These are phyloP conservation scores for Himantopus leucocephalus DNA, from an alignment of 2,113 vertebrate species.

Conservation along the genomic window DNA sequence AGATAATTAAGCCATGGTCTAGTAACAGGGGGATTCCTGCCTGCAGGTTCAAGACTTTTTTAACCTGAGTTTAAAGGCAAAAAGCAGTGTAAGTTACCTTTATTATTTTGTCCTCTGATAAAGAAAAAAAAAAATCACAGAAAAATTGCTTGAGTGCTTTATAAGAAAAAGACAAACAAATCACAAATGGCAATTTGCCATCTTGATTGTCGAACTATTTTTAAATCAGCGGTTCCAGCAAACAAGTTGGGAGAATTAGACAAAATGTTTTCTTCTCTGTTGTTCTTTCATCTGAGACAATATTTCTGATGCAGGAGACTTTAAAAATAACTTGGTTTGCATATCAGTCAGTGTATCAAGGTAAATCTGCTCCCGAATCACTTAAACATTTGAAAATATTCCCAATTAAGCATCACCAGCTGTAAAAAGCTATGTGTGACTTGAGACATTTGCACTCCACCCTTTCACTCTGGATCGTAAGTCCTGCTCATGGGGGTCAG, in stretches of 20 bases:
- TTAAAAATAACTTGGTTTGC: not conserved
- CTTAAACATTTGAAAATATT: not conserved
- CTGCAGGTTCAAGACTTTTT: not conserved
- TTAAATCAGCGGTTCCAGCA: accelerated
- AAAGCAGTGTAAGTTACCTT: not conserved
- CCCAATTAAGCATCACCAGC: accelerated
- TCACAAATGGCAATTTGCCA: not conserved
- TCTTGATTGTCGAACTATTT: not conserved
- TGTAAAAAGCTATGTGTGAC: not conserved
- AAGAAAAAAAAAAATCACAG: not conserved
- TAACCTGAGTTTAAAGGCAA: not conserved
- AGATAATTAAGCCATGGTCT: slow-evolving; percentile 11
- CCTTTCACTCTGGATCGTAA: not conserved
- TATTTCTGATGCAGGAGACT: not conserved
- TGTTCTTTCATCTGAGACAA: not conserved
- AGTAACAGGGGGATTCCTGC: not conserved
- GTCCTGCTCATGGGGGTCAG: accelerated
- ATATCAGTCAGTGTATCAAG: not conserved
- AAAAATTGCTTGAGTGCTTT: not conserved
- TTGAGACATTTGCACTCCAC: not conserved
- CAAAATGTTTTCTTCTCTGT: not conserved
- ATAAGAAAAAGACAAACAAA: not conserved
- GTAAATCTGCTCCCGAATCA: not conserved
- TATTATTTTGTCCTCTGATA: not conserved
- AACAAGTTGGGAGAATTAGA: not conserved